Percentiles rank a stretch among this genome's conserved stretches.
These are phyloP conservation scores for Rhynchopsitta pachyrhyncha DNA, from an alignment of 2,113 vertebrate genomes.

Conservation along the genomic window DNA sequence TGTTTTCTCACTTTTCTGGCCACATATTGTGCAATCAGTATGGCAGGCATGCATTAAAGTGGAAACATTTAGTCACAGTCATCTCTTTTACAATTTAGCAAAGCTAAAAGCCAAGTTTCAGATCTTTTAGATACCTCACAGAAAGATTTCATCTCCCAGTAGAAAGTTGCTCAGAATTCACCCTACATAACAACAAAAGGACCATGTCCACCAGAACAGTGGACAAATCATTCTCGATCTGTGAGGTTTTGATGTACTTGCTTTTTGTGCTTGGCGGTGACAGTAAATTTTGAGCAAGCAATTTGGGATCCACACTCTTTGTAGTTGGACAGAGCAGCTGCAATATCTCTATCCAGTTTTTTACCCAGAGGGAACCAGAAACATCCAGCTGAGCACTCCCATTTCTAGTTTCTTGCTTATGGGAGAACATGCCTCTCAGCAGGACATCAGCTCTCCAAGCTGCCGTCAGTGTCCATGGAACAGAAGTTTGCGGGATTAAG, in stretches of 20 bases:
- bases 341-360: neutral
- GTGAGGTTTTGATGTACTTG: neutral
- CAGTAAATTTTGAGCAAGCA: neutral
- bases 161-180: neutral
- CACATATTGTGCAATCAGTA: neutral
- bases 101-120: neutral
- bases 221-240: neutral
- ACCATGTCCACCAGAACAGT: neutral
- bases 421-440: neutral
- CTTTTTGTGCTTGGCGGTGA: neutral
- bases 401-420: neutral
- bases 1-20: neutral
- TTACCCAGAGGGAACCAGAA: slow-evolving; percentile 18
- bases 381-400: neutral
- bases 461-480: neutral
- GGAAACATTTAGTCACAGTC: neutral
- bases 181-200: neutral
- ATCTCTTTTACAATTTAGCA: neutral
- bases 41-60: neutral
- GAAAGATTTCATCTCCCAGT: neutral
- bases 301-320: neutral
- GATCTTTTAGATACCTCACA: neutral
- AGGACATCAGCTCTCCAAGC: neutral
- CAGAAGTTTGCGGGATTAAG: slow-evolving; percentile 3
- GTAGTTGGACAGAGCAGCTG: neutral